These are phyloP conservation scores for Drosophila borborema DNA, from an alignment of 2,888 invertebrate genomes.

Conservation along the genomic window DNA sequence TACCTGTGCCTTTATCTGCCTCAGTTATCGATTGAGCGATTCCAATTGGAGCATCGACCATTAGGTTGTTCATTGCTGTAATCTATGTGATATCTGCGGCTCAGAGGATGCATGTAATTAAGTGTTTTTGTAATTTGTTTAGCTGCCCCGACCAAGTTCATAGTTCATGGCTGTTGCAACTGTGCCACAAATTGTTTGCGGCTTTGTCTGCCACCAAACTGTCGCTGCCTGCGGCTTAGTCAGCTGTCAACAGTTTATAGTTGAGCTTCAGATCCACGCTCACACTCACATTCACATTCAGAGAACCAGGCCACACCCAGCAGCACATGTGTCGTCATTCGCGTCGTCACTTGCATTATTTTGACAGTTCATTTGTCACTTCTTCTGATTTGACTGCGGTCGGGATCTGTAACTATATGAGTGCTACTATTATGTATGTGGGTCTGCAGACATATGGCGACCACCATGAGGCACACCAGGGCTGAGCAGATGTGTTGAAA, in stretches of 20 bases:
- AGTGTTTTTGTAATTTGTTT: slow-evolving; percentile 63
- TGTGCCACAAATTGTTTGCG: slow-evolving; percentile 57
- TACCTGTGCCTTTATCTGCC: slow-evolving; percentile 43
- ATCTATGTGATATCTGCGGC: slow-evolving; percentile 31
- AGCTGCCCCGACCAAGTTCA: slow-evolving; percentile 33
- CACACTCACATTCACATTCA: background rate
- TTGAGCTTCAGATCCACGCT: slow-evolving; percentile 20
- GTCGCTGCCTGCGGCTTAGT: slow-evolving; percentile 67
- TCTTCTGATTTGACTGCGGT: slow-evolving; percentile 68
- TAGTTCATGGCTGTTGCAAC: slow-evolving; percentile 39
- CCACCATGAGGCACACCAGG: slow-evolving; percentile 39
- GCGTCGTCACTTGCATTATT: slow-evolving; percentile 75
- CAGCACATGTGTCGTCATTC: slow-evolving; percentile 63
- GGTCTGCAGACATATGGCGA: slow-evolving; percentile 50
- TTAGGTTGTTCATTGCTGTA: slow-evolving; percentile 24
- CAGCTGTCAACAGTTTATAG: slow-evolving; percentile 70
- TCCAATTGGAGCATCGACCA: slow-evolving; percentile 56
- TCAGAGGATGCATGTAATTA: slow-evolving; percentile 72
- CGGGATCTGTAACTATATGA: slow-evolving; percentile 24
- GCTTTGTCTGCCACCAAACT: slow-evolving; percentile 54
- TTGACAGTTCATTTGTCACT: slow-evolving; percentile 78
- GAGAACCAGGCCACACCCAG: slow-evolving; percentile 53
- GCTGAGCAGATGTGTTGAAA: slow-evolving; percentile 49
- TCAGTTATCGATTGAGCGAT: slow-evolving; percentile 72
- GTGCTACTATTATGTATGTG: slow-evolving; percentile 4